Evolutionary conservation across 2,113 vertebrate species (phyloP), one percentile per base, ranked within the genome.

Genomic region (Anolis sagrei): DNA sequence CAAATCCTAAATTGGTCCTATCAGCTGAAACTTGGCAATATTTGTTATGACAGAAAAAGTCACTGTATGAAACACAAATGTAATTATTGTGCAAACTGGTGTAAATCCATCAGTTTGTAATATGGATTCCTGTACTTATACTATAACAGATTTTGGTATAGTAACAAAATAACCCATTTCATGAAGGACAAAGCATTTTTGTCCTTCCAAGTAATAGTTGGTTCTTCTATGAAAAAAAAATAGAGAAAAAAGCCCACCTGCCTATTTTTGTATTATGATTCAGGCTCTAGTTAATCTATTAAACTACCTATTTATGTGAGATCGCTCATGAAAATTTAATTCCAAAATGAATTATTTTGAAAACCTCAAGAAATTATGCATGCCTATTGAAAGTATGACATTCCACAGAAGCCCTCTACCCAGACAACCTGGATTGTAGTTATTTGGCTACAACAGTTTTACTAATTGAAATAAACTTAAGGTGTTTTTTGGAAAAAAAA

Each of bases 51-150:
- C 10, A 87, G 34, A 49, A 88, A 78, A 58, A 0, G 70, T 0
- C 48, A 83, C 1, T 39, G 48, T 48, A 73, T 79, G 54, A 81
- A 39, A 88, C 82, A 91, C 83, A 14, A 39, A 90, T 51, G 13
- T 74, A 7, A 23, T 0, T 88, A 13, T 34, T 86, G 8, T 1
- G 29, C 34, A 11, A 83, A 4, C 1, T 61, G 1, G 3, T 14
- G 1, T 89, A 23, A 86, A 2, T 62, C 48, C 23, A 82, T 68
- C 49, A 88, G 81, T 19, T 83, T 72, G 19, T 23, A 51, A 23
- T 80, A 79, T 32, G 21, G 6, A 7, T 51, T 58, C 79, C 44
- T 27, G 16, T 61, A 73, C 23, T 73, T 36, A 79, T 48, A 29
- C n/a, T 29, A 54, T 29, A 76, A 81, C 27, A 61, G n/a, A 44